A percentile compares a stretch with the other conserved stretches of the same genome.
These are phyloP conservation scores for Lutjanus erythropterus DNA, from an alignment of 2,113 vertebrate genomes.

Conservation along the genomic window DNA sequence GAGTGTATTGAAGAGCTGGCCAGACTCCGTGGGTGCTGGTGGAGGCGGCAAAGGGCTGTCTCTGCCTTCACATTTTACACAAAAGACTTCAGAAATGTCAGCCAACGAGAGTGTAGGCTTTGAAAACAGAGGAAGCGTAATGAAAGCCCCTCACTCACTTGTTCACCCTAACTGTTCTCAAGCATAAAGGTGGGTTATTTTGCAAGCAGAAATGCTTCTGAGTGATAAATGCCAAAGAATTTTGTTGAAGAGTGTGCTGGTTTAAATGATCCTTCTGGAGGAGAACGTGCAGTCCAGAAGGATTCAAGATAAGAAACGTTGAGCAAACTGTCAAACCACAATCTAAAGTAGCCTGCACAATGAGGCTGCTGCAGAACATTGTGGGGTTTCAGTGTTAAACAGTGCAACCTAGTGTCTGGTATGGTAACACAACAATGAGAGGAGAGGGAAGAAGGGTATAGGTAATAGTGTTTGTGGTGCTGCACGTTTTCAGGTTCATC, in stretches of 20 bases:
- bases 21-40: constrained; percentile 70
- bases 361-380: not conserved
- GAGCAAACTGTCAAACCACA: constrained; percentile 41
- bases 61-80: constrained; percentile 75
- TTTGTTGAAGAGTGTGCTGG: constrained; percentile 16
- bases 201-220: constrained; percentile 15
- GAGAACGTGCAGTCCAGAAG: constrained; percentile 32
- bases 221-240: constrained; percentile 42
- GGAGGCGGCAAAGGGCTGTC: constrained; percentile 70
- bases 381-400: constrained; percentile 62
- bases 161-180: constrained; percentile 37
- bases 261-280: constrained; percentile 31
- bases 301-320: constrained; percentile 47
- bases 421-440: constrained; percentile 17
- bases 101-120: constrained; percentile 64
- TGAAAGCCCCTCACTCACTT: constrained; percentile 66
- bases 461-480: not conserved
- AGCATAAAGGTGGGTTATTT: constrained; percentile 32
- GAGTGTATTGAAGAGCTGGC: constrained; percentile 63
- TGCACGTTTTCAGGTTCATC: constrained; percentile 22
- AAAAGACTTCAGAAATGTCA: constrained; percentile 80
- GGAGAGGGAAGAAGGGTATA: not conserved
- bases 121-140: constrained; percentile 60
- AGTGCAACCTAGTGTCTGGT: constrained; percentile 76
- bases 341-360: constrained; percentile 24